phyloP scores from a whole-genome alignment of 2,113 vertebrate species.

The Scortum barcoo region DNA sequence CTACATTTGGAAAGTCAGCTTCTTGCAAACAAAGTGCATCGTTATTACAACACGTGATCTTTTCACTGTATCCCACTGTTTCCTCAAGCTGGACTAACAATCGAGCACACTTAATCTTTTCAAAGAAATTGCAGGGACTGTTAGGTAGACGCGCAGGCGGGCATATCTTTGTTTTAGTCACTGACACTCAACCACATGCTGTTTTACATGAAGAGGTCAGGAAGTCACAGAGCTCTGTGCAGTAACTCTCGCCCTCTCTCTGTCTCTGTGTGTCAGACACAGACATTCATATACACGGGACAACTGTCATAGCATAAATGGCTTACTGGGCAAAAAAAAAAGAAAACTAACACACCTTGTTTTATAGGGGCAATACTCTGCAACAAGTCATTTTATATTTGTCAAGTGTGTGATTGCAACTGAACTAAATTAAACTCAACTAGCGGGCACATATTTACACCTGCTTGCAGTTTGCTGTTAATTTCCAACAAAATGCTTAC shows the following conservation, averaged over 20 bases:
- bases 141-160: slow-evolving; percentile 61
- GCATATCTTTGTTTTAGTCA: slow-evolving; percentile 71
- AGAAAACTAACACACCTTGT: background rate
- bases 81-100: slow-evolving; percentile 13
- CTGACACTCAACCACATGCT: slow-evolving; percentile 60
- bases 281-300: slow-evolving; percentile 12
- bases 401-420: background rate
- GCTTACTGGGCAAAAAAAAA: slow-evolving; percentile 28
- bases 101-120: slow-evolving; percentile 42
- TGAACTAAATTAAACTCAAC: slow-evolving; percentile 4
- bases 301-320: slow-evolving; percentile 39
- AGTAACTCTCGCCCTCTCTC: slow-evolving; percentile 64
- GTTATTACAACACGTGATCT: slow-evolving; percentile 20
- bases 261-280: slow-evolving; percentile 24
- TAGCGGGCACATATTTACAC: background rate
- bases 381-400: slow-evolving; percentile 24
- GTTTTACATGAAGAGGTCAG: slow-evolving; percentile 79
- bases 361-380: slow-evolving; percentile 35
- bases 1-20: background rate
- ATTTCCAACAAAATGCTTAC: background rate
- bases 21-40: slow-evolving; percentile 17
- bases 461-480: background rate
- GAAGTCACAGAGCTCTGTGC: slow-evolving; percentile 72
- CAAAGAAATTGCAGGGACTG: slow-evolving; percentile 59
- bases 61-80: slow-evolving; percentile 28